Conservation (phyloP, 92 coral and sea anemone species). For the Palythoa caribaeorum region DNA sequence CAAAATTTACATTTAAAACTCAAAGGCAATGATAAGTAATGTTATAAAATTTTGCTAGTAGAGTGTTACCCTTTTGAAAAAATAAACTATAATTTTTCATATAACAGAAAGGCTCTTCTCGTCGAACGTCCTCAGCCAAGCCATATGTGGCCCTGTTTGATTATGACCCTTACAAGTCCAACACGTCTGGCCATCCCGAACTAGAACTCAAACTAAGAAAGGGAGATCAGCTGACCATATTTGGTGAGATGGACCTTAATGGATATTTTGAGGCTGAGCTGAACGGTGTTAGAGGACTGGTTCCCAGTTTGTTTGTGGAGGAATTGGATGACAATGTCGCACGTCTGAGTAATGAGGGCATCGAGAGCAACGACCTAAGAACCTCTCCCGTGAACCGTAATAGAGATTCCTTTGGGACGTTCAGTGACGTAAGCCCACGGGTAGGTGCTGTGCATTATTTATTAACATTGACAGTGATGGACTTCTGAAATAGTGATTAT, state of each 20-base stretch:
- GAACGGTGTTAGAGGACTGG: constrained; percentile 90
- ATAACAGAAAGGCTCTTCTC: constrained; percentile 36
- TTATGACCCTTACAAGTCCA: constrained; percentile 84
- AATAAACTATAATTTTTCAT: neutral
- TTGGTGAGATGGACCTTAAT: constrained; percentile 85
- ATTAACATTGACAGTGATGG: neutral
- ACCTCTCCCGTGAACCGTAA: constrained; percentile 8
- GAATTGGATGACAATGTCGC: constrained; percentile 72
- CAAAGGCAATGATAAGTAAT: no score
- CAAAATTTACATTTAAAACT: no score
- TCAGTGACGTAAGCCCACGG: constrained; percentile 21
- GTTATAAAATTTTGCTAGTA: no score
- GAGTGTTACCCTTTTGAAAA: no score
- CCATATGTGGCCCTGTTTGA: constrained; percentile 82
- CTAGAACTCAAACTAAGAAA: constrained; percentile 76
- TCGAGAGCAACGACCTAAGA: constrained; percentile 25
- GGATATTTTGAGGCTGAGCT: constrained; percentile 89
- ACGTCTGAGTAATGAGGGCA: constrained; percentile 59
- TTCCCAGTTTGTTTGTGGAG: constrained; percentile 87
- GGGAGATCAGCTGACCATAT: constrained; percentile 78
- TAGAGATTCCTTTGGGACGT: constrained; percentile 26
- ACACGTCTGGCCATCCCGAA: constrained; percentile 84
- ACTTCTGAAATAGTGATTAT: neutral
- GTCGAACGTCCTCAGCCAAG: constrained; percentile 63
- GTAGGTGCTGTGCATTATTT: neutral